Evolutionary conservation across 2,113 vertebrate genomes (phyloP).

Genomic region (Perca fluviatilis): DNA sequence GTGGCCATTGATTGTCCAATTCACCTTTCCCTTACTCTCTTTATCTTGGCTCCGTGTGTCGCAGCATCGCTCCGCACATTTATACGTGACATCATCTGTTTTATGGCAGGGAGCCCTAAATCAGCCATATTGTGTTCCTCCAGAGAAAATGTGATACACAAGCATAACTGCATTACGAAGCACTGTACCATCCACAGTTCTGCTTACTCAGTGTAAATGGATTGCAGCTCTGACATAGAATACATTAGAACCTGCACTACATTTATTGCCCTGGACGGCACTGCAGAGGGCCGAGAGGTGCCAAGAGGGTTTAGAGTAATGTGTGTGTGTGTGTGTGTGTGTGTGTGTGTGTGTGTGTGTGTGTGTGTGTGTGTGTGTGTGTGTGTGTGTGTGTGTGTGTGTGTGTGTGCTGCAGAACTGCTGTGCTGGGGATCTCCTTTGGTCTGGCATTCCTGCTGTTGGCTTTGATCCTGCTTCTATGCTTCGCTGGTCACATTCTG

Average conservation of each 20-base stretch:
- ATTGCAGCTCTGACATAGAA: constrained; percentile 38
- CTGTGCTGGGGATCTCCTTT: constrained; percentile 93
- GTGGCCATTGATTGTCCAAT: constrained; percentile 68
- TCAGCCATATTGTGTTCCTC: constrained; percentile 1
- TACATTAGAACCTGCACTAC: constrained; percentile 39
- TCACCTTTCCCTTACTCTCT: constrained; percentile 26
- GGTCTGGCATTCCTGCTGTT: constrained; percentile 91
- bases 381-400: constrained; percentile 36
- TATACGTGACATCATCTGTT: constrained; percentile 63
- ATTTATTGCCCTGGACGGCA: constrained; percentile 31
- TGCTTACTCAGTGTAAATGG: constrained; percentile 25
- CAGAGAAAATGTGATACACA: constrained; percentile 3
- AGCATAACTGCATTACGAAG: neutral
- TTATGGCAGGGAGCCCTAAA: constrained; percentile 54
- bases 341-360: constrained; percentile 22
- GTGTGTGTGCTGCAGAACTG: constrained; percentile 85
- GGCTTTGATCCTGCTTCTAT: constrained; percentile 92
- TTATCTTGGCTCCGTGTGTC: constrained; percentile 18
- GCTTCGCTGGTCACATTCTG: constrained; percentile 94
- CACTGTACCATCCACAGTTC: neutral
- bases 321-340: too few relatives aligned
- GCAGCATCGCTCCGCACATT: constrained; percentile 41
- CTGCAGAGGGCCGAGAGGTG: constrained; percentile 16
- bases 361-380: constrained; percentile 38
- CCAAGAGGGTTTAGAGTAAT: constrained; percentile 20